Percentiles rank a stretch among this genome's conserved stretches.
phyloP scores from a whole-genome alignment of 2,888 invertebrate species.

The Endotricha flammealis region DNA sequence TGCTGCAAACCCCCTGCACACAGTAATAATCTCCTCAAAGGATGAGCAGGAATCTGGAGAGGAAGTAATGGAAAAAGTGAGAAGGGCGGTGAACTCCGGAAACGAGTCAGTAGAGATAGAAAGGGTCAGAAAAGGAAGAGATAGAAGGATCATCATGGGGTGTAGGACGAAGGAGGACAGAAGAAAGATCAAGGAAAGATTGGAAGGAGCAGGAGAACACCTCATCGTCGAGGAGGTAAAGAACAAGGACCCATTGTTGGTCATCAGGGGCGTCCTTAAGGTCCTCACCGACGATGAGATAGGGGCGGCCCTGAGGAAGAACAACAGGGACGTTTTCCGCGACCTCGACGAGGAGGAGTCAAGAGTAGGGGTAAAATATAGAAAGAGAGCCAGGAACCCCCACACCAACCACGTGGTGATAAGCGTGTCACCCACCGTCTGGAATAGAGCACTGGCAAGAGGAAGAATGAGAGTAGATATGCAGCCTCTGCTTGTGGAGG shows the following conservation, averaged over 20 bases:
- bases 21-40: slow-evolving; percentile 9
- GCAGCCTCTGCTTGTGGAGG: not conserved
- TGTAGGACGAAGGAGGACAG: slow-evolving; percentile 10
- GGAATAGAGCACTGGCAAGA: not conserved
- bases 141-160: slow-evolving; percentile 13
- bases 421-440: not conserved
- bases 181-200: not conserved
- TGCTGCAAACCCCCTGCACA: slow-evolving; percentile 8
- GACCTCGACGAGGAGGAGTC: not conserved
- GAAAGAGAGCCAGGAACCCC: not conserved
- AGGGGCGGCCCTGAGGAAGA: not conserved
- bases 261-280: too few species aligned
- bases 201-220: too few species aligned
- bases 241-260: too few species aligned
- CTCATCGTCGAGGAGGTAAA: too few species aligned
- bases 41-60: slow-evolving; percentile 13
- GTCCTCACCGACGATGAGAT: too few species aligned
- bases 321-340: not conserved
- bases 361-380: not conserved
- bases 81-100: slow-evolving; percentile 13
- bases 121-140: slow-evolving; percentile 14
- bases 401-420: slow-evolving; percentile 1
- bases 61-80: slow-evolving; percentile 9
- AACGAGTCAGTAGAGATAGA: slow-evolving; percentile 11
- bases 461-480: not conserved